These are phyloP conservation scores for Meloe dianella DNA, from an alignment of 2,888 invertebrate species.

Conservation along the genomic window DNA sequence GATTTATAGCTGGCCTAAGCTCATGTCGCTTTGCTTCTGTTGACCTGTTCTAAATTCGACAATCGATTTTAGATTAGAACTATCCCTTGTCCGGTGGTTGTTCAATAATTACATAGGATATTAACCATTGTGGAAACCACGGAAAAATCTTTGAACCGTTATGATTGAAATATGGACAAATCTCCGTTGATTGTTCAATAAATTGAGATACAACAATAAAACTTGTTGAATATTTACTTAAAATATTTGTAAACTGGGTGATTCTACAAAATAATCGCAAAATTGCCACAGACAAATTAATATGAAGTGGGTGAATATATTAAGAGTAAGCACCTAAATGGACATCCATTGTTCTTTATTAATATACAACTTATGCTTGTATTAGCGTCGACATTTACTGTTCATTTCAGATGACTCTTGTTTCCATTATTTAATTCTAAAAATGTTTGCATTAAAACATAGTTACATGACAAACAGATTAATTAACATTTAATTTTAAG, in stretches of 20 bases:
- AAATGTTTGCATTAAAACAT: too few relatives aligned
- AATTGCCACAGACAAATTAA: constrained; percentile 17
- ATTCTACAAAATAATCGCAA: too few relatives aligned
- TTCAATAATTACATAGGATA: constrained; percentile 26
- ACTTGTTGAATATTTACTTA: background rate
- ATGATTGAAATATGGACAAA: background rate
- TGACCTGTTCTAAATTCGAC: constrained; percentile 24
- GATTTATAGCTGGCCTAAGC: constrained; percentile 22
- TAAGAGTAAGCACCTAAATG: constrained; percentile 10
- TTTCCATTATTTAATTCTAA: too few relatives aligned
- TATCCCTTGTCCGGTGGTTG: constrained; percentile 22
- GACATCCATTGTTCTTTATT: background rate
- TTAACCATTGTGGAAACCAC: constrained; percentile 19
- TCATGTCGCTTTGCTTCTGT: constrained; percentile 23
- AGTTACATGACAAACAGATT: too few relatives aligned
- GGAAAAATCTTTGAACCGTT: background rate
- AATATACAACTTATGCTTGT: background rate
- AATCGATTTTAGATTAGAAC: constrained; percentile 29
- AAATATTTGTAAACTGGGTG: too few relatives aligned
- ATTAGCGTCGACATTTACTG: background rate
- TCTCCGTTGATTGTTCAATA: background rate
- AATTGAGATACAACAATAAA: background rate
- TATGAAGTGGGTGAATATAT: constrained; percentile 18
- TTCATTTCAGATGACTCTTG: background rate
- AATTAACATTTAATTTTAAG: background rate